Percentiles rank a stretch among this genome's conserved stretches.
phyloP scores from a whole-genome alignment of 2,888 invertebrate genomes.

The Cordylochernes scorpioides region DNA sequence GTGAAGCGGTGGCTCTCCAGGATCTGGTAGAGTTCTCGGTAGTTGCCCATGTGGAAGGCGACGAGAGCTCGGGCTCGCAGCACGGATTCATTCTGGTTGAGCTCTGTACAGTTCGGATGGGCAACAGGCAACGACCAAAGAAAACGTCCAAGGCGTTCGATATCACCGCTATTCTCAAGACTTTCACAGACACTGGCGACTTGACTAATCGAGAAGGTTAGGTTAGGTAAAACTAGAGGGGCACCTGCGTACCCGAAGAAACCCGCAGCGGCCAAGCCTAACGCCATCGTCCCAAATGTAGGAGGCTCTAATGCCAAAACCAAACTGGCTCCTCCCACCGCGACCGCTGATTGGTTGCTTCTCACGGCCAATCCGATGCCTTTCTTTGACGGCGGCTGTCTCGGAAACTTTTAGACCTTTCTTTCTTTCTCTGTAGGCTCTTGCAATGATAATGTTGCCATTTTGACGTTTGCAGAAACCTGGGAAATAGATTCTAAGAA shows the following conservation, averaged over 20 bases:
- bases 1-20: slow-evolving; percentile 68
- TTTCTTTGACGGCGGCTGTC: too few species aligned
- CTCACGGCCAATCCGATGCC: too few species aligned
- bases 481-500: too few species aligned
- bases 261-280: too few species aligned
- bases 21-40: slow-evolving; percentile 61
- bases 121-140: slow-evolving; percentile 76
- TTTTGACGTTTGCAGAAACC: too few species aligned
- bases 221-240: slow-evolving; percentile 51
- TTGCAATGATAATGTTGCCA: too few species aligned
- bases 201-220: slow-evolving; percentile 54
- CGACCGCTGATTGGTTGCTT: too few species aligned
- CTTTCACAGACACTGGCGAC: slow-evolving; percentile 80
- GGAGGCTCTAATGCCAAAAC: too few species aligned
- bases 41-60: slow-evolving; percentile 67
- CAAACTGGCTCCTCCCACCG: too few species aligned
- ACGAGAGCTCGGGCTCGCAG: slow-evolving; percentile 59
- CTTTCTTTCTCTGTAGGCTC: too few species aligned
- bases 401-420: too few species aligned
- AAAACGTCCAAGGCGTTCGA: slow-evolving; percentile 60
- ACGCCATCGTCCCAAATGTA: slow-evolving; percentile 12
- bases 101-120: slow-evolving; percentile 41
- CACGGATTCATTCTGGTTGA: slow-evolving; percentile 59
- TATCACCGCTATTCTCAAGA: slow-evolving; percentile 77
- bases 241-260: slow-evolving; percentile 34